Evolutionary conservation across 2,888 invertebrate genomes (phyloP), one percentile per base, ranked within the genome.

Genomic region (Plagodis dolabraria): DNA sequence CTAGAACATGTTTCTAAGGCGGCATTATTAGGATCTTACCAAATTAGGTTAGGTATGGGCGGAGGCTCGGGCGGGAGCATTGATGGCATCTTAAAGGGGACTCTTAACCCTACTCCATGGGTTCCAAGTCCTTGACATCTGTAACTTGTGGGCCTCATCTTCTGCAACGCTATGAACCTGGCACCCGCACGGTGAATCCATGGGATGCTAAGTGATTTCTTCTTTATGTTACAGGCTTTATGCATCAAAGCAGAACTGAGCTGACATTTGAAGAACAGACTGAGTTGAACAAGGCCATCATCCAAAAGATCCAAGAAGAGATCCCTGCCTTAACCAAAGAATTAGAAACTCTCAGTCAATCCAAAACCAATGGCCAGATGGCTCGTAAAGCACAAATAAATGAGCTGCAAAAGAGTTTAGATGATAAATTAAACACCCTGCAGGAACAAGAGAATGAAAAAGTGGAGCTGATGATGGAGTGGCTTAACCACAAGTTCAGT

Each of bases 401-500:
- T 44, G 83, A 87, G 10, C 72, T 92, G 0, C 83, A 87, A 50
- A 78, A 84, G 5, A 82, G 82, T 65, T 64, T 90, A 42, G 83
- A 91, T 73, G 79, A 84, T 7, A 90, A 91, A 62, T 53, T 92
- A 10, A 78, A 79, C 40, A 82, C 73, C 5, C 74, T 92, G 6
- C 78, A 85, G 50, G 83, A 87, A 48, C 92, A 91, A 62, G 91
- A 92, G 67, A 81, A 73, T 74, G 87, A 92, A 69, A 89, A 69
- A 36, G 84, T 87, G 5, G 87, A 88, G 49, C 64, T 92, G 46
- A 89, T 92, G 89, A 86, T 88, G 84, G 86, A 92, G 60, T 93
- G 93, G 93, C 76, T 92, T 5, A 86, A 90, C 53, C 86, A 88
- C 56, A 74, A 87, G 33, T 63, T 89, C 6, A 70, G 76, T 0